Evolutionary conservation across 2,113 vertebrate genomes (phyloP).

Genomic region (Spizaetus ornatus): DNA sequence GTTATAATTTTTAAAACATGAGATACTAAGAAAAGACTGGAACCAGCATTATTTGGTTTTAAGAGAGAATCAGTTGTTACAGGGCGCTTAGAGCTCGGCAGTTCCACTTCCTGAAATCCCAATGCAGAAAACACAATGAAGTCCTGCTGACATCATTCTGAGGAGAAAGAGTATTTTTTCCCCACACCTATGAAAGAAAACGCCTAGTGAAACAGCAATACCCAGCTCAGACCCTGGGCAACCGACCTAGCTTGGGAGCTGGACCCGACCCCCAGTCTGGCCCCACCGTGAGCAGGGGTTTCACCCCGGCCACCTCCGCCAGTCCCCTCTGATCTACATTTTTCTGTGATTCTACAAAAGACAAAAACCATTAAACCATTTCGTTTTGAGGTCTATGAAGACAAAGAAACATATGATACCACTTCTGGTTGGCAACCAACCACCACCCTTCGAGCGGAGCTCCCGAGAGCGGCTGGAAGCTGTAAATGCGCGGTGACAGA

Average conservation of each 20-base stretch:
- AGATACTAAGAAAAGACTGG: neutral
- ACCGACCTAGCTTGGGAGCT: rapidly evolving
- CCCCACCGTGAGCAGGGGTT: rapidly evolving
- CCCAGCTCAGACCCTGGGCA: neutral
- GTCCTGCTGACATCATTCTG: neutral
- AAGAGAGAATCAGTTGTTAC: neutral
- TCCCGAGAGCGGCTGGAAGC: neutral
- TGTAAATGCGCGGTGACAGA: neutral
- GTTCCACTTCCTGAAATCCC: neutral
- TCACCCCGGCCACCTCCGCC: neutral
- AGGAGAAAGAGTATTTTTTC: neutral
- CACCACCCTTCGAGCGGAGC: neutral
- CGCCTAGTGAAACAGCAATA: too few relatives aligned
- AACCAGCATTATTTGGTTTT: rapidly evolving
- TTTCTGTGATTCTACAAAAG: neutral
- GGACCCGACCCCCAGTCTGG: neutral
- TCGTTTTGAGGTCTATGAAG: neutral
- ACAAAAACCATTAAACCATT: neutral
- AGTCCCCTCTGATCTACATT: neutral
- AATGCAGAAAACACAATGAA: rapidly evolving
- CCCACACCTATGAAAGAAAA: neutral
- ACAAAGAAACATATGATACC: neutral
- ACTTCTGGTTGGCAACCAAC: neutral
- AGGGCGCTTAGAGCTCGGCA: neutral
- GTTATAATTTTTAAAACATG: neutral